Evolutionary conservation across 2,113 vertebrate genomes (phyloP), one percentile per base, ranked within the genome.

Genomic region (Leptobrachium leishanense): DNA sequence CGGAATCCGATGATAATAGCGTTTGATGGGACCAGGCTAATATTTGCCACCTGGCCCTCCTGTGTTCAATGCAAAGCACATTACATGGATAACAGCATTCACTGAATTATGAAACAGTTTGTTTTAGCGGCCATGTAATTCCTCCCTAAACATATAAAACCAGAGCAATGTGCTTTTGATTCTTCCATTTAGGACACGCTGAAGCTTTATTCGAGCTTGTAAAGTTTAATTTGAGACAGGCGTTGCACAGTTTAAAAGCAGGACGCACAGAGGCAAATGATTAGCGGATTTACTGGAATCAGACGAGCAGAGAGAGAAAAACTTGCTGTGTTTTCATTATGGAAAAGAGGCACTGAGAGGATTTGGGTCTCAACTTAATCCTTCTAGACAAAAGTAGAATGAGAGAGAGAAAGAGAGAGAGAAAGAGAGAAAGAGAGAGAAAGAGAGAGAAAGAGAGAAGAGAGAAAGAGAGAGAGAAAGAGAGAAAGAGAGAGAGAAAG

Each of bases 271-370:
- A 63, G 68, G 76, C 42, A 44, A 77, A 77, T 77, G 76, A 77
- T 77, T 77, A 77, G 76, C 69, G 76, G 76, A 77, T 77, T 77
- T 70, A 43, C 70, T 41, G 42, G 55, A 65, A 77, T 77, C 68
- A 77, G 68, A 71, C 67, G 50, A 46, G 43, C 55, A 63, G 67
- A 70, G 67, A 63, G 75, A 59, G 13, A 59, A 70, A 77, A 77
- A 76, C 67, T 77, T 70, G 55, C 76, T 69, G 76, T 69, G 67
- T 59, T 77, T 77, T 77, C 76, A 77, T 77, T 70, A 77, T 50
- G 67, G 53, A 59, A 55, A 68, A 77, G 57, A 77, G 53, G 67
- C 46, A 41, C 76, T 40, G 43, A 77, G 54, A 7, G 55, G 67
- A 69, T 77, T 77, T 77, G n/a, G 41, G 63, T 31, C 68, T 69